These are phyloP conservation scores for Notolepis coatsorum DNA, from an alignment of 2,797 vertebrate species.

Conservation along the genomic window DNA sequence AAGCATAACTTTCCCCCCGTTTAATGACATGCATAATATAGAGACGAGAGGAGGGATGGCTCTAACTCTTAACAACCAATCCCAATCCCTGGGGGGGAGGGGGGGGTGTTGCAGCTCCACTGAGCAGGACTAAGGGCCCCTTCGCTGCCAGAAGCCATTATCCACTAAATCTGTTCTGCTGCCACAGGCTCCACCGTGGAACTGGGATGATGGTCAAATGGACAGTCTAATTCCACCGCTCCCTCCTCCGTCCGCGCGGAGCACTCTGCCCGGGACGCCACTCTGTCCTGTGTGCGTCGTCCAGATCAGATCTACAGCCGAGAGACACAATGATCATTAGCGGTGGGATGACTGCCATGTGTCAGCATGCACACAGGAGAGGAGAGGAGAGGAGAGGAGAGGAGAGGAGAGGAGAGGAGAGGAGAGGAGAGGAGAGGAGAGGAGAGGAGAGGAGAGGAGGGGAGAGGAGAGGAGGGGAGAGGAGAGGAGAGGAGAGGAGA, in stretches of 20 bases:
- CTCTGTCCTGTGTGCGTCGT: neutral
- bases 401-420: conserved; percentile 13
- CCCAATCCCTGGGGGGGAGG: conserved; percentile 67
- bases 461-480: too few relatives aligned
- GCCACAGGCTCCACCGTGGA: conserved; percentile 45
- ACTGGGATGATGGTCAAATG: conserved; percentile 67
- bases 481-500: too few relatives aligned
- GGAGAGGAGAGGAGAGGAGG: too few relatives aligned
- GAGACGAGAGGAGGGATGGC: conserved; percentile 55
- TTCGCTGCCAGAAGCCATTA: conserved; percentile 74
- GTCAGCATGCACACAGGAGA: conserved; percentile 22
- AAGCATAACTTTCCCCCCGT: conserved; percentile 32
- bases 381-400: conserved; percentile 5
- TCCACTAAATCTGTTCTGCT: conserved; percentile 42
- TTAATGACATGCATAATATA: conserved; percentile 53
- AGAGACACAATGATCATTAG: conserved; percentile 55
- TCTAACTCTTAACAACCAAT: conserved; percentile 54
- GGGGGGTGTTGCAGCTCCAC: conserved; percentile 76
- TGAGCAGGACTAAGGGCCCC: conserved; percentile 79
- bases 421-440: conserved; percentile 12
- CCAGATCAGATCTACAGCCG: conserved; percentile 29
- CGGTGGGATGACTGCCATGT: conserved; percentile 31
- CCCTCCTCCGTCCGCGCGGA: conserved; percentile 54
- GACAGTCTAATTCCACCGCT: conserved; percentile 55
- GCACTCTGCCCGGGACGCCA: neutral